A percentile compares a stretch with the other conserved stretches of the same genome.
These are phyloP conservation scores for Argyra leucocephala DNA, from an alignment of 2,888 invertebrate genomes.

Conservation along the genomic window DNA sequence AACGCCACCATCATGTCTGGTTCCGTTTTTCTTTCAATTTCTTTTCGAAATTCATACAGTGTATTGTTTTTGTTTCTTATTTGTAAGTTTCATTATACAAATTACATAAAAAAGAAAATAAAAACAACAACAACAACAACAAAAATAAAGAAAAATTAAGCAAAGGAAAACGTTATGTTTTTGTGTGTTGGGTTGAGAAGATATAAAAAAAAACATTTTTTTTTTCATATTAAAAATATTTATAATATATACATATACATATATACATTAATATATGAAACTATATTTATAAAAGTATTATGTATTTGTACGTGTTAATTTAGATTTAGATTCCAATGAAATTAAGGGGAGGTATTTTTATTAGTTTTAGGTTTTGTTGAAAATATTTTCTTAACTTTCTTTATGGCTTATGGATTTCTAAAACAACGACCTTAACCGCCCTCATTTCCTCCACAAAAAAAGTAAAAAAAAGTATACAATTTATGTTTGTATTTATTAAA, in stretches of 20 bases:
- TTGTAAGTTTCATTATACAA: background rate
- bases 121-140: no score
- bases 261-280: background rate
- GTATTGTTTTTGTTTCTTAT: background rate
- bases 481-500: no score
- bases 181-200: background rate
- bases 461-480: no score
- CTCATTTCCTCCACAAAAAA: no score
- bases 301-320: background rate
- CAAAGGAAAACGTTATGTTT: background rate
- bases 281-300: background rate
- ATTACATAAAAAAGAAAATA: background rate
- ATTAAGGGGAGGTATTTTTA: background rate
- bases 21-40: background rate
- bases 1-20: background rate
- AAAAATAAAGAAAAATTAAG: background rate
- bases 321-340: background rate
- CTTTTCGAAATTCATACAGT: background rate
- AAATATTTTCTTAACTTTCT: no score
- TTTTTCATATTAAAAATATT: background rate
- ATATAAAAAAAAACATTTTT: background rate
- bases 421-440: no score
- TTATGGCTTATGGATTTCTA: no score
- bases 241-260: background rate
- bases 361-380: no score